Base-by-base conservation (phyloP, 2,888 invertebrate genomes). In the Pteria penguin region DNA sequence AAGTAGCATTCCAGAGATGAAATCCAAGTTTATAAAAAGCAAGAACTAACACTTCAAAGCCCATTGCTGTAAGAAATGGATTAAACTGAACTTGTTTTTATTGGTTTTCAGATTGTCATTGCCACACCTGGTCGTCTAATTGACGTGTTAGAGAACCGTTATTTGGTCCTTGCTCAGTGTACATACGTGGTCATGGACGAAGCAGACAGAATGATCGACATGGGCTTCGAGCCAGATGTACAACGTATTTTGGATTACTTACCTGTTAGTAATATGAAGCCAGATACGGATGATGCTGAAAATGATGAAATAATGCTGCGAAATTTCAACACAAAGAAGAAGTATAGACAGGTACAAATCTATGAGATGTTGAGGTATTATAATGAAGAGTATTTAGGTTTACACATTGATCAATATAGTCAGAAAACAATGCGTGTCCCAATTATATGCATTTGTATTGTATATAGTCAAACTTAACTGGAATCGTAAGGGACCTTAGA, bases 171-270 rank as follows among this genome's bases (percentile, higher is more conserved):
- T 22, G 97, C 96, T 92, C 97, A 99, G 90, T 99, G 99, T 92
- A 99, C 99, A 0, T 99, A 99, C 92, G 98, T 99, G 77, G 98
- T 94, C 74, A 92, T 94, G 84, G 94, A 94, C 85, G 94, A 94
- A 94, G 99, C 99, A 36, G 99, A 99, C 94, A 95, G 98, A 90
- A 99, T 99, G 99, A 98, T 99, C 93, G 99, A 99, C 94, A 98
- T 99, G 97, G 99, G 99, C 91, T 99, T 99, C 91, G 99, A 99
- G 92, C 97, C 98, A 57, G 93, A 94, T 80, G 99, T 99, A 0
- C 98, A 99, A 90, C 97, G 97, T 92, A 99, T 99, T 92, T 94
- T 99, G 36, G 98, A 98, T 88, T 98, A 96, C 91, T 97, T 99
- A 96, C 99, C 99, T 0, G 99, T 98, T 0, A 95, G 98, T 0